These are phyloP conservation scores for Drosophila barbarae DNA, from an alignment of 2,888 invertebrate species.

Conservation along the genomic window DNA sequence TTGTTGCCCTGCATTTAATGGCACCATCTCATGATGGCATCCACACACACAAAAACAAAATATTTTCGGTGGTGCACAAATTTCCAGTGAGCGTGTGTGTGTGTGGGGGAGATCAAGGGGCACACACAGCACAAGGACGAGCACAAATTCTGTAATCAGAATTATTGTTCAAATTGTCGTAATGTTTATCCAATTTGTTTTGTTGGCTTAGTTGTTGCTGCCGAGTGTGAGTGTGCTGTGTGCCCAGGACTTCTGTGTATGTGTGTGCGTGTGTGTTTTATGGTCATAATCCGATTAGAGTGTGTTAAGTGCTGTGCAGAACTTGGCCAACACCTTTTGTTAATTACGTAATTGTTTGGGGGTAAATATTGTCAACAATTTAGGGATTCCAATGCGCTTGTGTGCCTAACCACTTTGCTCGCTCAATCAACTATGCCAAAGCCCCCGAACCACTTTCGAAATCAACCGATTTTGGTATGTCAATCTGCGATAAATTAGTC, in stretches of 20 bases:
- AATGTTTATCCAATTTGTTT: constrained; percentile 68
- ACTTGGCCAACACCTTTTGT: constrained; percentile 55
- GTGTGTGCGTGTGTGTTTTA: constrained; percentile 33
- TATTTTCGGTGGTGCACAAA: constrained; percentile 48
- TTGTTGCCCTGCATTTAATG: constrained; percentile 22
- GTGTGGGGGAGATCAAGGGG: constrained; percentile 6
- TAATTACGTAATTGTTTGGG: constrained; percentile 62
- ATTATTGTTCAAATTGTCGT: constrained; percentile 70
- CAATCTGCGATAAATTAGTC: constrained; percentile 8
- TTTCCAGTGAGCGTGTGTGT: constrained; percentile 26
- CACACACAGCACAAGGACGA: constrained; percentile 29
- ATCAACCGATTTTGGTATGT: constrained; percentile 21
- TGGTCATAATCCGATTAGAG: constrained; percentile 48
- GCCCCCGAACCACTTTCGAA: constrained; percentile 11
- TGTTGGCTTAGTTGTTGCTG: constrained; percentile 42
- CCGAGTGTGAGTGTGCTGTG: constrained; percentile 10
- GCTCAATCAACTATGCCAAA: constrained; percentile 27
- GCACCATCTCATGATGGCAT: constrained; percentile 6
- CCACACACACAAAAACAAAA: constrained; percentile 6
- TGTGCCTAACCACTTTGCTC: constrained; percentile 19
- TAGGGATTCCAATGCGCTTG: constrained; percentile 10
- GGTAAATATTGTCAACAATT: constrained; percentile 42
- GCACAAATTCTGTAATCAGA: constrained; percentile 58
- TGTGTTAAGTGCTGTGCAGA: constrained; percentile 61
- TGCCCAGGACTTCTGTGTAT: constrained; percentile 16